Percentiles rank a stretch among this genome's conserved stretches.
phyloP scores from a whole-genome alignment of 2,797 vertebrate genomes.

The Pseudochaenichthys georgianus region DNA sequence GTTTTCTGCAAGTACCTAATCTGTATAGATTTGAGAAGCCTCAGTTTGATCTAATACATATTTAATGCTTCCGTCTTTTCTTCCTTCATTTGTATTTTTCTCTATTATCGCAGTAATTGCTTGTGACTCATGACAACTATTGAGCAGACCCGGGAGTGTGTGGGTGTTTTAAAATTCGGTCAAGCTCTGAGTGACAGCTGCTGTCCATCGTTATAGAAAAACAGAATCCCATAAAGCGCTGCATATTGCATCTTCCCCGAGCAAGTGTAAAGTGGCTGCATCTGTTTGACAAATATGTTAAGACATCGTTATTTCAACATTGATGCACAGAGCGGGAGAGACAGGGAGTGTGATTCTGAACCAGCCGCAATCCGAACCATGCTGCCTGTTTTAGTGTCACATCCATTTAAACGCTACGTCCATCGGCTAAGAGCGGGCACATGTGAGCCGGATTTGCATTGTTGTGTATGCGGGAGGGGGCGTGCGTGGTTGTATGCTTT shows the following conservation, averaged over 20 bases:
- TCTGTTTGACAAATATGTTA: slow-evolving; percentile 74
- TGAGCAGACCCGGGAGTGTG: slow-evolving; percentile 41
- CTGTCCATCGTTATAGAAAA: slow-evolving; percentile 33
- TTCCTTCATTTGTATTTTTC: slow-evolving; percentile 2
- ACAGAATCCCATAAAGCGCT: slow-evolving; percentile 33
- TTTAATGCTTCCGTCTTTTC: background rate
- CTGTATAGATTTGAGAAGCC: slow-evolving; percentile 5
- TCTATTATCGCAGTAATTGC: slow-evolving; percentile 26
- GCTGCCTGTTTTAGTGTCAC: slow-evolving; percentile 63
- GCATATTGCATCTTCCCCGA: slow-evolving; percentile 53
- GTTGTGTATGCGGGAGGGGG: slow-evolving; percentile 7
- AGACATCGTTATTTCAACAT: slow-evolving; percentile 62
- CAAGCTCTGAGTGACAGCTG: slow-evolving; percentile 68
- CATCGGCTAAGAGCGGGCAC: background rate
- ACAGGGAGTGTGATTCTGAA: slow-evolving; percentile 37
- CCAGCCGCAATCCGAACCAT: slow-evolving; percentile 24
- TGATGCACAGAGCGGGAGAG: slow-evolving; percentile 41
- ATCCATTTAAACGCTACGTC: slow-evolving; percentile 62
- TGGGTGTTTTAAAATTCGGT: slow-evolving; percentile 44
- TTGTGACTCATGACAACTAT: slow-evolving; percentile 54
- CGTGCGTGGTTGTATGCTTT: slow-evolving; percentile 19
- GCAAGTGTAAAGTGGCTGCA: slow-evolving; percentile 62
- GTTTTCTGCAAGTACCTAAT: slow-evolving; percentile 34
- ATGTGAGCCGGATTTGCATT: slow-evolving; percentile 24
- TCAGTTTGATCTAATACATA: slow-evolving; percentile 7